phyloP scores from a whole-genome alignment of 1,140 invertebrate genomes.

The Argopecten irradians region DNA sequence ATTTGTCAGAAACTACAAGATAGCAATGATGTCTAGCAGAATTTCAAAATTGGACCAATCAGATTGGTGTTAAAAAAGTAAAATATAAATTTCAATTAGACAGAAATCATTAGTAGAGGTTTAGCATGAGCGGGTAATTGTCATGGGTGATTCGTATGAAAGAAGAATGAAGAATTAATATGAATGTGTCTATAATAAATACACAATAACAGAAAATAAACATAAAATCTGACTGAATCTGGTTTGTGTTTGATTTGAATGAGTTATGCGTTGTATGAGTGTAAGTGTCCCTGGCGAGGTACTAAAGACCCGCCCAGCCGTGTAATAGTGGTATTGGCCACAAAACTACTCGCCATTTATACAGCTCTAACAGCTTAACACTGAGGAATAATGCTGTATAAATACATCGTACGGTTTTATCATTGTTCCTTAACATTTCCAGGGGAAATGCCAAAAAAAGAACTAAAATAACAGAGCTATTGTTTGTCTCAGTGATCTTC shows the following conservation, averaged over 20 bases:
- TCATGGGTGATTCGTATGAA: not conserved
- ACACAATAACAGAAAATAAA: not conserved
- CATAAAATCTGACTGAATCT: not conserved
- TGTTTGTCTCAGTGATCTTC: too few relatives aligned
- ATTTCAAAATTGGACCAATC: too few relatives aligned
- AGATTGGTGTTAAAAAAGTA: not conserved
- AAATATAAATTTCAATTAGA: not conserved
- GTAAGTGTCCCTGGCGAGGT: not conserved
- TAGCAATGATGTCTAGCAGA: too few relatives aligned
- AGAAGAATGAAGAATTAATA: not conserved
- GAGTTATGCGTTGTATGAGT: not conserved
- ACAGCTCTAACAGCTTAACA: not conserved
- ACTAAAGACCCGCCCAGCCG: not conserved
- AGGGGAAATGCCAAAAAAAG: too few relatives aligned
- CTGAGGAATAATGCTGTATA: too few relatives aligned
- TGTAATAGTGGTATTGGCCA: not conserved
- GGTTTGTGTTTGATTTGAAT: not conserved
- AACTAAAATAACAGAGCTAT: too few relatives aligned
- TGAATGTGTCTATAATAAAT: not conserved
- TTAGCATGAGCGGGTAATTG: not conserved
- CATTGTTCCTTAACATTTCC: too few relatives aligned
- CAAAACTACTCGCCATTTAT: not conserved
- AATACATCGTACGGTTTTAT: too few relatives aligned
- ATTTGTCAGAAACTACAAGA: too few relatives aligned
- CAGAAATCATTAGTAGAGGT: not conserved